Base-by-base conservation (phyloP, 2,113 vertebrate species). In the Phyllostomus hastatus region DNA sequence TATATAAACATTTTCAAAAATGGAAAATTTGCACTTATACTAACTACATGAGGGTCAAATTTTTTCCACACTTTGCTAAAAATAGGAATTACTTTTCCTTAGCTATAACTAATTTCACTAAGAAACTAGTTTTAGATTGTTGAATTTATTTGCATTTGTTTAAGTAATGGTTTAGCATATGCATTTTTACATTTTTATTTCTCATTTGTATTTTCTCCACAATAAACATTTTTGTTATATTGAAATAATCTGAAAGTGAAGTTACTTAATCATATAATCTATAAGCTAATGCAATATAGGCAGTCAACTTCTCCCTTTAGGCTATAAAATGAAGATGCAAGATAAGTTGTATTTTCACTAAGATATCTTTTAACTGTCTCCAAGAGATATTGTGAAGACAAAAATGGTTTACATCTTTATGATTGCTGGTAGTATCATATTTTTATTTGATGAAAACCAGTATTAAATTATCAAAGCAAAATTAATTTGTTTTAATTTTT, bases 381-480 rank as follows among this genome's bases (percentile, higher is more conserved):
- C 52, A 84, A 46, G 91, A 94, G 5, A 61, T 48, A 50, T 97
- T 61, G 81, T 88, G 5, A 96, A 94, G 72, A 28, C 73, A 95
- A 93, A 95, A 95, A 0, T 91, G 48, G 3, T 64, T 95, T 75
- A 67, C 33, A 84, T 43, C 87, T 82, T 96, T 41, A 90, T 92
- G 78, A 57, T 31, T 33, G 8, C 83, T 84, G 2, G 35, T 80
- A 96, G 0, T 31, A 81, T 91, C 91, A 52, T 61, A 93, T 50
- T 96, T 98, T 81, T 79, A 38, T 97, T 98, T 98, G 43, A 98
- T 94, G 54, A 94, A 78, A 94, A 97, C 94, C 92, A 66, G 4
- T 31, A 31, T 12, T 83, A 73, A 35, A 5, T 97, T 95, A 82
- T 41, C 82, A 97, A 97, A 33, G 5, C 6, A 97, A 97, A 97